phyloP scores from a whole-genome alignment of 2,113 vertebrate species.

The Chamaetylas fuelleborni region DNA sequence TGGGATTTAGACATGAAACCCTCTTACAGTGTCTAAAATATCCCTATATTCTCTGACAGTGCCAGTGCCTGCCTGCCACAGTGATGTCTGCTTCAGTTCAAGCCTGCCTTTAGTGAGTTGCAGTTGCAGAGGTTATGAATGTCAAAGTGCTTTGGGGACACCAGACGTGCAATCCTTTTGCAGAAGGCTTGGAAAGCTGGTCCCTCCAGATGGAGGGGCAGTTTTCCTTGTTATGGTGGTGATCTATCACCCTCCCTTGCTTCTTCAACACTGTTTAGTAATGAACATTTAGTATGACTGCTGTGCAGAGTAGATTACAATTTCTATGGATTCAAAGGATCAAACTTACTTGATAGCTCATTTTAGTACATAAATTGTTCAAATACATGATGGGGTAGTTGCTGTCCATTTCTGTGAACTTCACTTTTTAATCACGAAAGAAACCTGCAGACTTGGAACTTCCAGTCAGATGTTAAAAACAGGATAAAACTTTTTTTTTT shows the following conservation, averaged over 20 bases:
- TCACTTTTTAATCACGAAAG: not conserved
- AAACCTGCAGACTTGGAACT: not conserved
- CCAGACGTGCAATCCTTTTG: rapidly evolving
- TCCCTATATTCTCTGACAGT: not conserved
- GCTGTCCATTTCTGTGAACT: not conserved
- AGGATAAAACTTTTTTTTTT: not conserved
- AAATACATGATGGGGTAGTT: not conserved
- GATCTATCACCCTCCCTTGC: not conserved
- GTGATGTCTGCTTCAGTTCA: not conserved
- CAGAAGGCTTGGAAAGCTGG: not conserved
- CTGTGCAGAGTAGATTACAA: not conserved
- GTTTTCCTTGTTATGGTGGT: not conserved
- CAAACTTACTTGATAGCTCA: not conserved
- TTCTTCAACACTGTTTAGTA: not conserved
- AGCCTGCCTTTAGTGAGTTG: not conserved
- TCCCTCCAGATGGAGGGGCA: not conserved
- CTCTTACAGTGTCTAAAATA: not conserved
- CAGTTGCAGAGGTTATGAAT: not conserved
- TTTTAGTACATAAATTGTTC: not conserved
- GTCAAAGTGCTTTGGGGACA: not conserved
- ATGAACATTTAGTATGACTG: not conserved
- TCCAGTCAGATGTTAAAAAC: not conserved
- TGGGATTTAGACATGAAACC: not conserved
- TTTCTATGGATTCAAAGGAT: not conserved
- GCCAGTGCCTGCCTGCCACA: not conserved